phyloP scores from a whole-genome alignment of 2,113 vertebrate species.

The Myotis davidii region DNA sequence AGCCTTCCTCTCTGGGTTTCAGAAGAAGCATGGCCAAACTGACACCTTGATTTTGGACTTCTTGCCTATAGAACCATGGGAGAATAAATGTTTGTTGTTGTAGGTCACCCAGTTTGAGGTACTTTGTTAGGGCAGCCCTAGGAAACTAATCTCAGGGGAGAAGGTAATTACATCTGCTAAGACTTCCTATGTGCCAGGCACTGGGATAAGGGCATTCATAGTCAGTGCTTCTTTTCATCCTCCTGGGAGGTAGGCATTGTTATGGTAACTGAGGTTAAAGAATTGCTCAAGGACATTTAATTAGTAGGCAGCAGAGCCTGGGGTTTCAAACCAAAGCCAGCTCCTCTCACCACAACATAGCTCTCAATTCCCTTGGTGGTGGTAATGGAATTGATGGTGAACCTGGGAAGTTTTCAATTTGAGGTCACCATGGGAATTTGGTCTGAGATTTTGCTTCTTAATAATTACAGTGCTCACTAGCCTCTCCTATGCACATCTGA shows the following conservation, averaged over 20 bases:
- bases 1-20: not conserved
- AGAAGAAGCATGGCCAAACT: not conserved
- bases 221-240: not conserved
- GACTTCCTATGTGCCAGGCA: not conserved
- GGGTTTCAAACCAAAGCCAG: not conserved
- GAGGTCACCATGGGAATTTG: constrained; percentile 1
- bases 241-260: not conserved
- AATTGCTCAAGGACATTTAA: not conserved
- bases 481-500: not conserved
- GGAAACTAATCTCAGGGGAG: not conserved
- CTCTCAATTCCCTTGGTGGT: not conserved
- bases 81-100: not conserved
- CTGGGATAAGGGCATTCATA: not conserved
- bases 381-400: not conserved
- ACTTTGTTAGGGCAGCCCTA: not conserved
- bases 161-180: not conserved
- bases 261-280: not conserved
- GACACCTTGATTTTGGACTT: not conserved
- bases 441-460: not conserved
- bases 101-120: not conserved
- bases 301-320: not conserved
- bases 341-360: not conserved
- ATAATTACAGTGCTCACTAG: not conserved
- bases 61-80: not conserved
- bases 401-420: constrained; percentile 35